Evolutionary conservation across 2,797 vertebrate genomes (phyloP).

Genomic region (Sebastes wilsoni): DNA sequence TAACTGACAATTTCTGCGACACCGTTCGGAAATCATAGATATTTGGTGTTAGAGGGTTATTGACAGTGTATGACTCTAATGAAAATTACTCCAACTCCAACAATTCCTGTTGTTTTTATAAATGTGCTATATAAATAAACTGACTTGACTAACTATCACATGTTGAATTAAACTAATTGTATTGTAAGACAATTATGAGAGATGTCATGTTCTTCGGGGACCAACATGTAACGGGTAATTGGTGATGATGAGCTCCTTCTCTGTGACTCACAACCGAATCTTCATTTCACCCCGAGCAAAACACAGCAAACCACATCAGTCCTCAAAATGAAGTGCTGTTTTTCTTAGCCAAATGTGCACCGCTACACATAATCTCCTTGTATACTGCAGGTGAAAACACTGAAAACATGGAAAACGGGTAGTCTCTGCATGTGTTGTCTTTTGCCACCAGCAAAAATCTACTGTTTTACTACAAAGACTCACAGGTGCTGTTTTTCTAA

Average conservation of each 20-base stretch:
- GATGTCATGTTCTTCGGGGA: slow-evolving; percentile 21
- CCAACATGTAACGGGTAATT: slow-evolving; percentile 24
- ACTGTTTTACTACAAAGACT: slow-evolving; percentile 7
- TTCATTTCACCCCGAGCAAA: slow-evolving; percentile 23
- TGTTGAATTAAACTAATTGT: slow-evolving; percentile 29
- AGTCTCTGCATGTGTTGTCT: not conserved
- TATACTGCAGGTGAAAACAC: not conserved
- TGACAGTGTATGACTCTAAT: too few relatives aligned
- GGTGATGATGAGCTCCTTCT: slow-evolving; percentile 36
- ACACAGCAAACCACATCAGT: slow-evolving; percentile 5
- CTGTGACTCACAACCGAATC: not conserved
- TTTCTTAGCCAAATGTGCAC: slow-evolving; percentile 3
- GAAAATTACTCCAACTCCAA: too few relatives aligned
- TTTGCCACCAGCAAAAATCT: slow-evolving; percentile 1
- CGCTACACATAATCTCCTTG: not conserved
- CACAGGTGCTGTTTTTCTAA: slow-evolving; percentile 12
- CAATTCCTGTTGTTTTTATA: too few relatives aligned
- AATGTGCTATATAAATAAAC: too few relatives aligned
- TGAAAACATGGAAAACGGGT: not conserved
- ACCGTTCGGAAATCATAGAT: too few relatives aligned
- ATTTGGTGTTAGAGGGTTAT: too few relatives aligned
- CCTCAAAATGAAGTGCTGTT: slow-evolving; percentile 3
- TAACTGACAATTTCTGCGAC: too few relatives aligned
- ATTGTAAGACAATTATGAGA: slow-evolving; percentile 24
- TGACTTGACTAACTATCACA: not conserved